Evolutionary conservation across 2,113 vertebrate genomes (phyloP).

Genomic region (Laterallus jamaicensis): DNA sequence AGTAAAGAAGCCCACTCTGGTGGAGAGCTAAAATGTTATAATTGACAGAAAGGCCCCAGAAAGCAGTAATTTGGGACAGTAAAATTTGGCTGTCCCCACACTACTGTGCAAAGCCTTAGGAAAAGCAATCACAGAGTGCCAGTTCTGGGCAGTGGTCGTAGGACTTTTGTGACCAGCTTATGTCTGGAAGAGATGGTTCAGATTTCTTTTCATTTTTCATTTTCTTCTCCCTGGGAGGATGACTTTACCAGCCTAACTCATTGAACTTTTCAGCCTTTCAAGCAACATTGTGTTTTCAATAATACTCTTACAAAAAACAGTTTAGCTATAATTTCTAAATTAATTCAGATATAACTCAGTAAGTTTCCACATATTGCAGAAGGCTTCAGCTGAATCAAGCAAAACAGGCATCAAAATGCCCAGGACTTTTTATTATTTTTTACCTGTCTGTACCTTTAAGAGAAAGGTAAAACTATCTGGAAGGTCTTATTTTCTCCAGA

Average conservation of each 20-base stretch:
- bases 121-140: background rate
- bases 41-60: background rate
- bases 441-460: background rate
- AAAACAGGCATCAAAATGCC: rapidly evolving
- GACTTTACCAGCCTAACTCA: background rate
- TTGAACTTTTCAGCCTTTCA: background rate
- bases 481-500: background rate
- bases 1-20: background rate
- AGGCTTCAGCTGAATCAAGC: background rate
- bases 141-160: background rate
- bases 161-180: background rate
- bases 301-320: background rate
- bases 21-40: background rate
- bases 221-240: background rate
- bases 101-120: background rate
- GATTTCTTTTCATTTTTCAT: background rate
- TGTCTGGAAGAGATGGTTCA: background rate
- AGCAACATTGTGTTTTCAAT: background rate
- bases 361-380: background rate
- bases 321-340: background rate
- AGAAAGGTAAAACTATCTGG: background rate
- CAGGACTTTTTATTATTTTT: background rate
- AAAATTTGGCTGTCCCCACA: background rate
- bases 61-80: background rate
- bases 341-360: background rate